Base-by-base conservation (phyloP, 2,797 vertebrate species). In the Leontopithecus rosalia region DNA sequence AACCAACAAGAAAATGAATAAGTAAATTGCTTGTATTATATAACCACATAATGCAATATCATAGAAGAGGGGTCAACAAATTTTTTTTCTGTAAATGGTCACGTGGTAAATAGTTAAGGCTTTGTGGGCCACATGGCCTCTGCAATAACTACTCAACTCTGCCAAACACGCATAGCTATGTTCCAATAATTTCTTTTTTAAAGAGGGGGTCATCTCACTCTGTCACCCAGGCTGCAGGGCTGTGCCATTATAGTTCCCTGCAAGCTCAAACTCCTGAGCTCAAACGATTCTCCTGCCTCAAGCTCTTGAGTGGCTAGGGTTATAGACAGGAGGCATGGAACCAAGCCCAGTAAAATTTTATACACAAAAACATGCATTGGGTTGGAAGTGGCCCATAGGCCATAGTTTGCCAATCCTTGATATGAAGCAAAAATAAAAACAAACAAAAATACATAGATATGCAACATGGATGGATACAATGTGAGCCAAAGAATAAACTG, bases 401-500 rank as follows among this genome's bases (percentile, higher is more conserved):
- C 41, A 61, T 12, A 61, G 58, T 88, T 91, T 95, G 46, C 55
- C 41, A 95, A 41, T 11, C 9, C 13, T 80, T 85, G 4, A 9
- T 39, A 48, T 58, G 79, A 90, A 48, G 30, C 39, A 50, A 90
- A 75, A 79, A 64, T 2, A 81, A 64, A 58, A 55, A 81, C 17
- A 72, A 24, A 26, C 1, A 75, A 41, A 82, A 61, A 72, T 79
- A 61, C 9, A 64, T 46, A 87, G 20, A 93, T 5, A 20, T 30
- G 43, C 6, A 91, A 48, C 30, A 33, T 64, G 36, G 46, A 70
- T 41, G 55, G 50, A 41, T 55, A 36, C 30, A n/a, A 76, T 30
- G 5, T 75, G 46, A 93, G 48, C 22, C 52, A 95, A 91, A 95
- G 10, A 91, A 96, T 75, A 79, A 72, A 75, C 22, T 70, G 11